These are phyloP conservation scores for Tenualosa thibaudeaui DNA, from an alignment of 2,797 vertebrate genomes.

Conservation along the genomic window DNA sequence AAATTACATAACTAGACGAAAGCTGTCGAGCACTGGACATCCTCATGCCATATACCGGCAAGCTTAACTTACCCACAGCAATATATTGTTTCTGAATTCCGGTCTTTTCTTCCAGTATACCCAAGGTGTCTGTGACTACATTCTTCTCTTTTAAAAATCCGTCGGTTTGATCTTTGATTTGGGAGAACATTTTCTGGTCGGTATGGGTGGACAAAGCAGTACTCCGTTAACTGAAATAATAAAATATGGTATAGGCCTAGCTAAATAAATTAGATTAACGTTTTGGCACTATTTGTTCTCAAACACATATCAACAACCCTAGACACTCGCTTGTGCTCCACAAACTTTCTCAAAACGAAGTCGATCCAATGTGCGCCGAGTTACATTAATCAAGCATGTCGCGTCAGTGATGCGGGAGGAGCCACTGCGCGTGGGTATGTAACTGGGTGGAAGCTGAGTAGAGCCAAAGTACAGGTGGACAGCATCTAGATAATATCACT, in stretches of 20 bases:
- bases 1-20: background rate
- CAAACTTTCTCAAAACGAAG: constrained; percentile 4
- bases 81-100: constrained; percentile 81
- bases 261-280: too few species aligned
- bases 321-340: background rate
- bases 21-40: constrained; percentile 46
- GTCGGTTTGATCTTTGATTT: constrained; percentile 74
- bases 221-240: background rate
- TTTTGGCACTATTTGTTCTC: background rate
- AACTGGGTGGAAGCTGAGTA: background rate
- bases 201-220: background rate
- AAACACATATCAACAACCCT: background rate
- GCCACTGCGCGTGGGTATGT: background rate
- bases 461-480: background rate
- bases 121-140: constrained; percentile 76
- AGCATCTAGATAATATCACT: background rate
- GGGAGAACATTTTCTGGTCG: constrained; percentile 54
- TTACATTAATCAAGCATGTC: constrained; percentile 32
- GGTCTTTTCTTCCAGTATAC: constrained; percentile 75
- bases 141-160: constrained; percentile 81
- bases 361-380: background rate
- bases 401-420: constrained; percentile 7
- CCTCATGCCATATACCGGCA: background rate
- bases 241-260: background rate
- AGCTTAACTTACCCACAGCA: constrained; percentile 74